These are phyloP conservation scores for Myotis lucifugus DNA, from an alignment of 2,113 vertebrate genomes.

Conservation along the genomic window DNA sequence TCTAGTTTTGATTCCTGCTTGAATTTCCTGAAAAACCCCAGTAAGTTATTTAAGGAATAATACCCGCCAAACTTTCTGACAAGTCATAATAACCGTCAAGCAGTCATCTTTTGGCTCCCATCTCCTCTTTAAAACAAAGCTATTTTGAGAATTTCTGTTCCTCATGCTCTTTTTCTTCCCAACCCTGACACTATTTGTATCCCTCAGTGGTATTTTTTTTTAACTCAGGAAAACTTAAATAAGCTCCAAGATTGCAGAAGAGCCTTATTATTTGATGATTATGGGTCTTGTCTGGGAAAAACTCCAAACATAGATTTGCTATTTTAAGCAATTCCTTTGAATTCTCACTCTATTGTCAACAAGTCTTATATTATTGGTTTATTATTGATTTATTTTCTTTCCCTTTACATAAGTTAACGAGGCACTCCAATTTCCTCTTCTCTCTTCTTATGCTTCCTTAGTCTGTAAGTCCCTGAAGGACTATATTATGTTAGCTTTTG, in stretches of 20 bases:
- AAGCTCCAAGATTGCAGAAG: slow-evolving; percentile 71
- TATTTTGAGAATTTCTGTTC: slow-evolving; percentile 76
- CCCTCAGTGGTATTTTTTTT: slow-evolving; percentile 63
- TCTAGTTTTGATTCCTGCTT: slow-evolving; percentile 50
- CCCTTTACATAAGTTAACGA: slow-evolving; percentile 58
- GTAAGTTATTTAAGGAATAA: slow-evolving; percentile 62
- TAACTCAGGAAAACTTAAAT: slow-evolving; percentile 75
- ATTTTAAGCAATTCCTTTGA: slow-evolving; percentile 76
- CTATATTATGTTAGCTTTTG: slow-evolving; percentile 9
- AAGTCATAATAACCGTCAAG: slow-evolving; percentile 64
- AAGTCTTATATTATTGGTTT: slow-evolving; percentile 64
- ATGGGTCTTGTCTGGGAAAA: slow-evolving; percentile 73
- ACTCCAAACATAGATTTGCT: slow-evolving; percentile 77
- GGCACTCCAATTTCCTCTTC: not conserved
- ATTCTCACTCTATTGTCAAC: slow-evolving; percentile 70
- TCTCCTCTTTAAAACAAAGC: slow-evolving; percentile 56
- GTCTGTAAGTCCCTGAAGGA: not conserved
- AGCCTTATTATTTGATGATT: slow-evolving; percentile 75
- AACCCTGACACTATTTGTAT: slow-evolving; percentile 72
- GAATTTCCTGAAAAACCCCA: slow-evolving; percentile 63
- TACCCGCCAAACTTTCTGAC: slow-evolving; percentile 58
- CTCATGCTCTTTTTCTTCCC: slow-evolving; percentile 53
- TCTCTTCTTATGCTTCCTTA: slow-evolving; percentile 18
- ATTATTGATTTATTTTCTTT: slow-evolving; percentile 69
- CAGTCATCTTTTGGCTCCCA: slow-evolving; percentile 40